Percentiles rank a stretch among this genome's conserved stretches.
These are phyloP conservation scores for Pionites leucogaster DNA, from an alignment of 2,113 vertebrate species.

Conservation along the genomic window DNA sequence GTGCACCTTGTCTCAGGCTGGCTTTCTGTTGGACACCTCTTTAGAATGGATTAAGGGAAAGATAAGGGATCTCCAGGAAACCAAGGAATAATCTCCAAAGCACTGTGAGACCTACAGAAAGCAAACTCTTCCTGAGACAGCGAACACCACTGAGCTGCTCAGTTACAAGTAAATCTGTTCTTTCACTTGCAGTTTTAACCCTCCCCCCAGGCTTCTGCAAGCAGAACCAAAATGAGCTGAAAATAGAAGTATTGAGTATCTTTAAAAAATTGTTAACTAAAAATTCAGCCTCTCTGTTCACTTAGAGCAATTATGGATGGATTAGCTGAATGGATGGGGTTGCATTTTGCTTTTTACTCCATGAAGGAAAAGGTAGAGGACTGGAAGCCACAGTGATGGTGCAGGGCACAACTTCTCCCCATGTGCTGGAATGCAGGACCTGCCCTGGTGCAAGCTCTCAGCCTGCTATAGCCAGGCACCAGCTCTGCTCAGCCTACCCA, in stretches of 20 bases:
- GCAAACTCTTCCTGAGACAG: not conserved
- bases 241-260: not conserved
- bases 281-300: not conserved
- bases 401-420: not conserved
- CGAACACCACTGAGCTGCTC: accelerated
- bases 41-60: not conserved
- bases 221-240: constrained; percentile 23
- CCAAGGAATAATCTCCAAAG: not conserved
- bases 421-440: not conserved
- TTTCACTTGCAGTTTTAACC: not conserved
- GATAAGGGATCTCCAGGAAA: not conserved
- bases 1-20: not conserved
- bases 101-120: not conserved
- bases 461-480: not conserved
- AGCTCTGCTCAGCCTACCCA: not conserved
- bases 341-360: not conserved
- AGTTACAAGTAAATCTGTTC: not conserved
- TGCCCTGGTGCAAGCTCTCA: not conserved
- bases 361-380: not conserved
- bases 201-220: not conserved
- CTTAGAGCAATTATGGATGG: not conserved
- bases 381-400: not conserved
- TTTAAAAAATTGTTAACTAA: not conserved
- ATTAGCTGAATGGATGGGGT: not conserved
- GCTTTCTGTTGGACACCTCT: not conserved